These are phyloP conservation scores for Ondatra zibethicus DNA, from an alignment of 2,113 vertebrate species.

Conservation along the genomic window DNA sequence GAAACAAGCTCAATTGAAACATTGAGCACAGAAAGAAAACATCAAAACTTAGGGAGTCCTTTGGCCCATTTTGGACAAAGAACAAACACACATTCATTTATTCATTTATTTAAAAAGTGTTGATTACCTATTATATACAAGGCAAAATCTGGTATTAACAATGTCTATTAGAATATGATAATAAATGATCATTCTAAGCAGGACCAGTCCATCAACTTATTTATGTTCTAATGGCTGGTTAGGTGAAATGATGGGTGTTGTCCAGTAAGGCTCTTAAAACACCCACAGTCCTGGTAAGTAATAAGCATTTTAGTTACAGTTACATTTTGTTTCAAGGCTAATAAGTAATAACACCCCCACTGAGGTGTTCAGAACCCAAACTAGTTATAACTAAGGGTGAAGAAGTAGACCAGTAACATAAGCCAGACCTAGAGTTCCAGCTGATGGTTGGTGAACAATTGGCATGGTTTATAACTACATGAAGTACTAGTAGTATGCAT, in stretches of 20 bases:
- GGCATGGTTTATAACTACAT: conserved; percentile 64
- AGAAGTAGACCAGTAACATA: conserved; percentile 51
- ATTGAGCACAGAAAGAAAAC: neutral
- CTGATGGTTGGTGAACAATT: conserved; percentile 68
- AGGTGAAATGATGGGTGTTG: conserved; percentile 54
- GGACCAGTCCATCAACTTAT: conserved; percentile 63
- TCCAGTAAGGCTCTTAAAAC: conserved; percentile 58
- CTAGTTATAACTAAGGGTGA: conserved; percentile 57
- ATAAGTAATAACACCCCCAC: conserved; percentile 37
- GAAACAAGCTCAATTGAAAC: conserved; percentile 26
- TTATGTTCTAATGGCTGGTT: conserved; percentile 70
- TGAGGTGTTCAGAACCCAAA: conserved; percentile 53
- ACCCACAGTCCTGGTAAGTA: conserved; percentile 63
- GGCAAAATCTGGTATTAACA: conserved; percentile 76
- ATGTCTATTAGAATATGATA: conserved; percentile 71
- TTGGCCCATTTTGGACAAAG: conserved; percentile 79
- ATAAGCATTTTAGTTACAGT: conserved; percentile 69
- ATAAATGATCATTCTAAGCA: conserved; percentile 72
- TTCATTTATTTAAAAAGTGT: conserved; percentile 81
- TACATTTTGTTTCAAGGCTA: conserved; percentile 64
- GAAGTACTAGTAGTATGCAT: conserved; percentile 67
- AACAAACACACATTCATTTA: conserved; percentile 79
- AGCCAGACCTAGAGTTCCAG: conserved; percentile 60
- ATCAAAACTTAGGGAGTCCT: conserved; percentile 63
- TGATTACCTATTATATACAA: conserved; percentile 80